Evolutionary conservation across 2,797 vertebrate species (phyloP).

Genomic region (Aphelocoma californica): DNA sequence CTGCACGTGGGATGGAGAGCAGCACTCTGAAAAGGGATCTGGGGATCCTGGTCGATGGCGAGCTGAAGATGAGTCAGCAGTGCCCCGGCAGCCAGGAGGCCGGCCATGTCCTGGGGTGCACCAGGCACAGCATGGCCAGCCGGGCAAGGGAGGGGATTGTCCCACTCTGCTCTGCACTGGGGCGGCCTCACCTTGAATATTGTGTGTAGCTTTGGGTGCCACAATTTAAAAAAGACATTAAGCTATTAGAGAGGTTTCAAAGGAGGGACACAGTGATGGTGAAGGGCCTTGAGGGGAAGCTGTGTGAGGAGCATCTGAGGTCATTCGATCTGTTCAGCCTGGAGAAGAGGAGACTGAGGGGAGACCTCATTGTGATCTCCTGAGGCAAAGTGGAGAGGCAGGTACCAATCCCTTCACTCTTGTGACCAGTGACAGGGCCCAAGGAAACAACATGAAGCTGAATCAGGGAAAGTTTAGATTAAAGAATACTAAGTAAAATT

Average conservation of each 20-base stretch:
- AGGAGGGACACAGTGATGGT: background rate
- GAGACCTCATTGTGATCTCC: background rate
- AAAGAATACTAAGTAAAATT: background rate
- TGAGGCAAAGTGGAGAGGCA: background rate
- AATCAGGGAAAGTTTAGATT: background rate
- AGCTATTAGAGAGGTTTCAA: background rate
- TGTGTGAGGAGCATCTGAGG: accelerated
- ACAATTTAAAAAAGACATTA: background rate
- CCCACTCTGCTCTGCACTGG: background rate
- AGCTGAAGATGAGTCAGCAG: background rate
- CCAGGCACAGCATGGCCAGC: background rate
- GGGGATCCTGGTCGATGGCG: accelerated
- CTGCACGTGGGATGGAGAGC: background rate
- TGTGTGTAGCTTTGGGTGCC: background rate
- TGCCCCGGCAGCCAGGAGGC: background rate
- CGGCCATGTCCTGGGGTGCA: accelerated
- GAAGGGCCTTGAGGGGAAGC: background rate
- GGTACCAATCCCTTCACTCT: background rate
- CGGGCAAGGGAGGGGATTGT: background rate
- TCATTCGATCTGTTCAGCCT: background rate
- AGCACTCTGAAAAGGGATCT: background rate
- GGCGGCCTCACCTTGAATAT: accelerated
- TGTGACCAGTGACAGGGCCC: accelerated
- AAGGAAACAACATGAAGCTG: background rate
- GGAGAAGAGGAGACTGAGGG: background rate